Evolutionary conservation across 1,140 invertebrate species (phyloP), one percentile per base, ranked within the genome.

Genomic region (Daktulosphaira vitifoliae): DNA sequence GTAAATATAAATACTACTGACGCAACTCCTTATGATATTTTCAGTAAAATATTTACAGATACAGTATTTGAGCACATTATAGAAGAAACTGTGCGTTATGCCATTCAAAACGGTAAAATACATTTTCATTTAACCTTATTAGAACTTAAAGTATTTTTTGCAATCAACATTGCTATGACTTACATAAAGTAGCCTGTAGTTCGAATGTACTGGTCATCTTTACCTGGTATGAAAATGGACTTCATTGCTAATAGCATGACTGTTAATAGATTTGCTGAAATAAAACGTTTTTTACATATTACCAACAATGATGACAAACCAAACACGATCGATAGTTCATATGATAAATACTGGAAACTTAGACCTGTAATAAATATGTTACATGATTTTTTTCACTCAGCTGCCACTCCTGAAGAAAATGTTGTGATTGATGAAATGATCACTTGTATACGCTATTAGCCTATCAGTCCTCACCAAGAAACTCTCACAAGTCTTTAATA

Each of bases 391-490:
- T 50, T 50, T 26, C 49, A 50, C 23, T 25, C 23, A 49, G 46
- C 46, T 49, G n/a, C 46, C 15, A 23, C 46, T 23, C 22, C 49
- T 26, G 15, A 50, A 2, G 23, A 50, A 7, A n/a, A 50, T 29
- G 15, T 50, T 11, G 49, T n/a, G 18, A 50, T 50, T 9, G 49
- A 50, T 50, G 49, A 50, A 3, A 50, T 50, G 20, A 50, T 50
- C n/a, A n/a, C n/a, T n/a, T n/a, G n/a, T n/a, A n/a, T n/a, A n/a
- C n/a, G n/a, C n/a, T n/a, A n/a, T n/a, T n/a, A n/a, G n/a, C n/a
- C n/a, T n/a, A n/a, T n/a, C n/a, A n/a, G n/a, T n/a, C n/a, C n/a
- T n/a, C n/a, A n/a, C n/a, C n/a, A n/a, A n/a, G n/a, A n/a, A n/a
- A n/a, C n/a, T n/a, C n/a, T n/a, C n/a, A n/a, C n/a, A n/a, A n/a